Evolutionary conservation across 2,888 invertebrate genomes (phyloP).

Genomic region (Nezara viridula): DNA sequence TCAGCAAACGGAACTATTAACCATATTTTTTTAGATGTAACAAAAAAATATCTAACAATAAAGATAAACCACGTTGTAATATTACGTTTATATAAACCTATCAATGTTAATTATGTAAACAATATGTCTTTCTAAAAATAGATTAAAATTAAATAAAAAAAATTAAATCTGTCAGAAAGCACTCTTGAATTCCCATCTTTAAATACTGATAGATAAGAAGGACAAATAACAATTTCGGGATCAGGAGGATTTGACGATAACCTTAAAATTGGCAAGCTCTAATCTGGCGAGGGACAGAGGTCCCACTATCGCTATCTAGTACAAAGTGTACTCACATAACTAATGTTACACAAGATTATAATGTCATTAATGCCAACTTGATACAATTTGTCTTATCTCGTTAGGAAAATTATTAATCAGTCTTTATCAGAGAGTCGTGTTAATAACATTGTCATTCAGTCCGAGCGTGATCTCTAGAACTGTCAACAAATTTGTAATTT

Average conservation of each 20-base stretch:
- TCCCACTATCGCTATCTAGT: conserved; percentile 27
- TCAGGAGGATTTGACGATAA: background rate
- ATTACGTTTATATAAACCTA: background rate
- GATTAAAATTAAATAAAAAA: background rate
- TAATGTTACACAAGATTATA: conserved; percentile 40
- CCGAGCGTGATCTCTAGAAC: background rate
- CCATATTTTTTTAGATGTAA: background rate
- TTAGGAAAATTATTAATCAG: conserved; percentile 39
- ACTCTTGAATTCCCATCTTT: background rate
- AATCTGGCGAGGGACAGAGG: background rate
- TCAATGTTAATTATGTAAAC: background rate
- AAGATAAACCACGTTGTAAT: background rate
- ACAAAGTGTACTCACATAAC: conserved; percentile 46
- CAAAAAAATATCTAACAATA: background rate
- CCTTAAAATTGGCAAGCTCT: conserved; percentile 28
- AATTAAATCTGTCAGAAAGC: background rate
- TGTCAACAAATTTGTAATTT: conserved; percentile 10
- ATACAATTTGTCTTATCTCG: background rate
- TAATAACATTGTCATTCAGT: background rate
- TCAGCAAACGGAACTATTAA: background rate
- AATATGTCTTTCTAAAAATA: background rate
- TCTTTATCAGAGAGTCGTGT: background rate
- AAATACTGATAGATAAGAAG: background rate
- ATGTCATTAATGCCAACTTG: conserved; percentile 37
- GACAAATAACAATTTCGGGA: conserved; percentile 7